Conservation (phyloP, 1,140 invertebrate genomes). For the Rhynchophorus ferrugineus region DNA sequence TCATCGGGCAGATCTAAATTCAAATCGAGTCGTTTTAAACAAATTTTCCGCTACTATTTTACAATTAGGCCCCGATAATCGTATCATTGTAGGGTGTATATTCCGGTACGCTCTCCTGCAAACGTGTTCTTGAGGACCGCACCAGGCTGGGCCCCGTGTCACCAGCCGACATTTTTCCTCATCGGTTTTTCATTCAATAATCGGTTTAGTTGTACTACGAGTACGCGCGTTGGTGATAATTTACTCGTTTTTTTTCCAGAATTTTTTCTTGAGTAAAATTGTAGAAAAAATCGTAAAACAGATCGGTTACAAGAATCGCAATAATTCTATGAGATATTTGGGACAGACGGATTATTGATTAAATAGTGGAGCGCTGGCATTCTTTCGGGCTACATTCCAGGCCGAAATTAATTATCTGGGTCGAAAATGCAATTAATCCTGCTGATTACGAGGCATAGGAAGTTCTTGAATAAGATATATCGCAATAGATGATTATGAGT, state of each 20-base stretch:
- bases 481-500: conserved; percentile 36
- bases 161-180: conserved; percentile 18
- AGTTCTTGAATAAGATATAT: conserved; percentile 28
- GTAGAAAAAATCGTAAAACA: background rate
- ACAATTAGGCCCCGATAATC: conserved; percentile 31
- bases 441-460: conserved; percentile 26
- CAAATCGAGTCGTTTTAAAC: conserved; percentile 35
- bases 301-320: conserved; percentile 6
- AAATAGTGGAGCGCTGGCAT: conserved; percentile 17
- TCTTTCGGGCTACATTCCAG: conserved; percentile 8
- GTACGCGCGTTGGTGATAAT: conserved; percentile 19
- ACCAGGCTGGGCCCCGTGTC: conserved; percentile 1
- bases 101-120: conserved; percentile 23
- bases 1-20: conserved; percentile 35
- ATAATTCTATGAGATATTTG: conserved; percentile 17
- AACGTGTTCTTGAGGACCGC: conserved; percentile 5
- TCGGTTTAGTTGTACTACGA: conserved; percentile 18
- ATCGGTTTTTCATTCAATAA: conserved; percentile 22
- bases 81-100: conserved; percentile 26
- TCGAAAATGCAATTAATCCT: conserved; percentile 33
- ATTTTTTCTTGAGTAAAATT: conserved; percentile 10
- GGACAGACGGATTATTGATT: conserved; percentile 18
- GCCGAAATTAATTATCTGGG: conserved; percentile 11
- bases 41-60: conserved; percentile 32
- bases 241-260: conserved; percentile 12